Evolutionary conservation across 2,113 vertebrate genomes (phyloP).

Genomic region (Brachyhypopomus occidentalis): DNA sequence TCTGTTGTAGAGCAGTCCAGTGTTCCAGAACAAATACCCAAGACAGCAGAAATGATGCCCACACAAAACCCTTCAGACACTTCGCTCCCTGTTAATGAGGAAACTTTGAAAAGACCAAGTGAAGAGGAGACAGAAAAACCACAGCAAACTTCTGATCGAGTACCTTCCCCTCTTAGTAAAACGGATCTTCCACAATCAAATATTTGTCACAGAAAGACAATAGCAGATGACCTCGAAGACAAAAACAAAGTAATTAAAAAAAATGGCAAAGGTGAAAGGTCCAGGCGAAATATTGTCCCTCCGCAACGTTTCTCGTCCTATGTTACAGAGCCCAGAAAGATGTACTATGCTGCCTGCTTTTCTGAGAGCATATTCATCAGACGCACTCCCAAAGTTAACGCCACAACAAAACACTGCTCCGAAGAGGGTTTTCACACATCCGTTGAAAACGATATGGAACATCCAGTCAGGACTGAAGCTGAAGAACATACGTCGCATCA

Average conservation of each 20-base stretch:
- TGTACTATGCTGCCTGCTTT: conserved; percentile 74
- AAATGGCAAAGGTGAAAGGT: conserved; percentile 62
- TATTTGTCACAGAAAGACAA: conserved; percentile 50
- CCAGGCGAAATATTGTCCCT: conserved; percentile 82
- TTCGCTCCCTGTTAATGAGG: too few relatives aligned
- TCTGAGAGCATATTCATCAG: conserved; percentile 77
- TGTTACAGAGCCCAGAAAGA: conserved; percentile 81
- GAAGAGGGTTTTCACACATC: conserved; percentile 22
- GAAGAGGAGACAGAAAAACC: conserved; percentile 25
- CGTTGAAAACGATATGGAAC: conserved; percentile 13
- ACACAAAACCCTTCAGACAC: neutral
- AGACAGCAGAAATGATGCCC: neutral
- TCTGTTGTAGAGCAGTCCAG: neutral
- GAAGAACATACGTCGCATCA: neutral
- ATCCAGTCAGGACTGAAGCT: conserved; percentile 42
- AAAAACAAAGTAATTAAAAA: neutral
- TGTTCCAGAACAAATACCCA: neutral
- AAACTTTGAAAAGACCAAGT: conserved; percentile 14
- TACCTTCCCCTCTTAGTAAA: neutral
- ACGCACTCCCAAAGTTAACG: conserved; percentile 63
- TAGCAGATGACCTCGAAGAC: conserved; percentile 51
- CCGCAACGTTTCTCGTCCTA: conserved; percentile 87
- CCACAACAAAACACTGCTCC: conserved; percentile 58
- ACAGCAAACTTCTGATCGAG: neutral
- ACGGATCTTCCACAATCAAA: neutral